Percentiles rank a stretch among this genome's conserved stretches.
Conservation (phyloP, 2,797 vertebrate species). For the Malurus splendens region DNA sequence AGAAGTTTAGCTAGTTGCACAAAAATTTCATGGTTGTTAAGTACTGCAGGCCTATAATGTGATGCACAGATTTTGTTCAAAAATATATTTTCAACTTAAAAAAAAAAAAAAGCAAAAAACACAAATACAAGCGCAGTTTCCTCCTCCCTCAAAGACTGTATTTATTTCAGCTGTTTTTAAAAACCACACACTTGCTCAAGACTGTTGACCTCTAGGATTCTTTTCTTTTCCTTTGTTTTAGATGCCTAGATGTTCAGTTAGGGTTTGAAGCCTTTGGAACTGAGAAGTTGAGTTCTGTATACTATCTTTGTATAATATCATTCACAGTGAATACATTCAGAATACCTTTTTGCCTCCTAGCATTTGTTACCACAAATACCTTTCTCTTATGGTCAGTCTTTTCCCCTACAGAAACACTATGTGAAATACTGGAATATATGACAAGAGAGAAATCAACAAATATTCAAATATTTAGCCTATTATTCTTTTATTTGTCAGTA, state of each 20-base stretch:
- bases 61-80: background rate
- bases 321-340: background rate
- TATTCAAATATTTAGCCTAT: background rate
- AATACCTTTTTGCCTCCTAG: background rate
- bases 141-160: background rate
- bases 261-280: background rate
- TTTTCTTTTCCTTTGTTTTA: background rate
- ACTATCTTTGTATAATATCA: background rate
- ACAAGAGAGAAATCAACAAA: background rate
- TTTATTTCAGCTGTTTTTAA: background rate
- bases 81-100: background rate
- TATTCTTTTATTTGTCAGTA: background rate
- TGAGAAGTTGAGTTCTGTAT: background rate
- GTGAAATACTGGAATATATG: background rate
- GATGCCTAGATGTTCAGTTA: background rate
- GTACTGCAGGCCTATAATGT: background rate
- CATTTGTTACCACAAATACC: background rate
- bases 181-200: background rate
- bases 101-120: rapidly evolving
- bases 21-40: background rate
- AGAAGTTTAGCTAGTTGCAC: background rate
- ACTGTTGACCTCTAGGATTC: background rate
- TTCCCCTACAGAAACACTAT: background rate
- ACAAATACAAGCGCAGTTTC: background rate
- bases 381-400: background rate